Evolutionary conservation across 2,113 vertebrate genomes (phyloP).

Genomic region (Centropus bengalensis): DNA sequence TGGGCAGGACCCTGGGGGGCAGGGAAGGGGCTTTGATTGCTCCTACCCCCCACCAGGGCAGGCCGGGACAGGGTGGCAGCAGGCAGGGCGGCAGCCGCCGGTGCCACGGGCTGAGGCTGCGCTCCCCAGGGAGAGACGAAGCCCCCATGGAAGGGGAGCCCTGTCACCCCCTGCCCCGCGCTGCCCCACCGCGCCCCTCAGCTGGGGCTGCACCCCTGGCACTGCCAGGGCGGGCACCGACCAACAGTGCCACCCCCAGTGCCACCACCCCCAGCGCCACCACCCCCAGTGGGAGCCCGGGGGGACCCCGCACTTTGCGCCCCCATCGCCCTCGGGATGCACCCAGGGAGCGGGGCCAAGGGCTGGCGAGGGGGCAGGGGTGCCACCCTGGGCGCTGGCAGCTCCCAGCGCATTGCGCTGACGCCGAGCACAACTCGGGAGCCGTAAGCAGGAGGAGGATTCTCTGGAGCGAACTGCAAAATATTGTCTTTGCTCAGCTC

Average conservation of each 20-base stretch:
- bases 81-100: not conserved
- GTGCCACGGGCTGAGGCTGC: not conserved
- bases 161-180: conserved; percentile 63
- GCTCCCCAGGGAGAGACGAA: conserved; percentile 39
- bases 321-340: no score
- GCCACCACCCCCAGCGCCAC: conserved; percentile 75
- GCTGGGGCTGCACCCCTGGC: no score
- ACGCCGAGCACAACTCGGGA: not conserved
- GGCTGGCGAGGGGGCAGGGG: not conserved
- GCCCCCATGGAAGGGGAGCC: conserved; percentile 75
- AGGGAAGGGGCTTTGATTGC: not conserved
- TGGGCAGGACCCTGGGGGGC: not conserved
- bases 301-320: no score
- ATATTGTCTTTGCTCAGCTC: conserved; percentile 12
- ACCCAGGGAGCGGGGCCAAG: not conserved
- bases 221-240: not conserved
- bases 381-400: rapidly evolving
- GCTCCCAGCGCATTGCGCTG: not conserved
- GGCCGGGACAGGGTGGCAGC: not conserved
- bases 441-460: conserved; percentile 16
- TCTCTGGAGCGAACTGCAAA: conserved; percentile 2
- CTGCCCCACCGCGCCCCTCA: conserved; percentile 16
- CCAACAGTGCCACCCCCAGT: not conserved
- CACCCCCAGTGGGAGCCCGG: conserved; percentile 70
- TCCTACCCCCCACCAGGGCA: rapidly evolving